Conservation (phyloP, 2,888 invertebrate genomes). For the Tromatobia lineatoria region DNA sequence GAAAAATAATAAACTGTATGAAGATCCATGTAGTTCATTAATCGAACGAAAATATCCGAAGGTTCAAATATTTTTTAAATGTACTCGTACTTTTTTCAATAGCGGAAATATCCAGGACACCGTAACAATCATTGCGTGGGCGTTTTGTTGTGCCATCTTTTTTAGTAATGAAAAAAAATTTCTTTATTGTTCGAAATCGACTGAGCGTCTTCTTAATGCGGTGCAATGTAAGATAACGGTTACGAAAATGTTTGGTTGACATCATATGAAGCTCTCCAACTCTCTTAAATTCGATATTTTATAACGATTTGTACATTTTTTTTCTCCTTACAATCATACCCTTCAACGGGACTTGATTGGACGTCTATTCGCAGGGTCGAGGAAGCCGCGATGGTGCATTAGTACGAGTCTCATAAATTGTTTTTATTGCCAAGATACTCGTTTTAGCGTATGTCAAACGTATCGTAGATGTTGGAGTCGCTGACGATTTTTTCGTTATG, state of each 20-base stretch:
- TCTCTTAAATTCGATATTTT: not conserved
- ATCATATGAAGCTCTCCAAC: too few relatives aligned
- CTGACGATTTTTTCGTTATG: conserved; percentile 27
- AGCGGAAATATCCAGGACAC: not conserved
- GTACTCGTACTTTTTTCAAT: too few relatives aligned
- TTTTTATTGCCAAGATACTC: conserved; percentile 83
- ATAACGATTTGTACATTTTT: conserved; percentile 1
- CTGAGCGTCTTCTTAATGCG: too few relatives aligned
- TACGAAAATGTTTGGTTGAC: too few relatives aligned
- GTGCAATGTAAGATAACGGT: too few relatives aligned
- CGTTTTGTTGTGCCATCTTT: not conserved
- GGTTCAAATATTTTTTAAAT: too few relatives aligned
- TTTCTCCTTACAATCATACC: not conserved
- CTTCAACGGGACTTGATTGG: not conserved
- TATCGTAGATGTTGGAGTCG: conserved; percentile 65
- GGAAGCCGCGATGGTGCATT: conserved; percentile 47
- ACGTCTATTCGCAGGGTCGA: conserved; percentile 17
- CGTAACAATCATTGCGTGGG: too few relatives aligned
- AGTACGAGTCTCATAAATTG: conserved; percentile 80
- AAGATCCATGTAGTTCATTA: too few relatives aligned
- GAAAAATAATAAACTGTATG: too few relatives aligned
- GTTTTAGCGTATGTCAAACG: conserved; percentile 75
- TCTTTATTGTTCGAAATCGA: not conserved
- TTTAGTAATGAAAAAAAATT: not conserved
- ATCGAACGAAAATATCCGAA: too few relatives aligned